phyloP scores from a whole-genome alignment of 2,113 vertebrate genomes.

The Solea solea region DNA sequence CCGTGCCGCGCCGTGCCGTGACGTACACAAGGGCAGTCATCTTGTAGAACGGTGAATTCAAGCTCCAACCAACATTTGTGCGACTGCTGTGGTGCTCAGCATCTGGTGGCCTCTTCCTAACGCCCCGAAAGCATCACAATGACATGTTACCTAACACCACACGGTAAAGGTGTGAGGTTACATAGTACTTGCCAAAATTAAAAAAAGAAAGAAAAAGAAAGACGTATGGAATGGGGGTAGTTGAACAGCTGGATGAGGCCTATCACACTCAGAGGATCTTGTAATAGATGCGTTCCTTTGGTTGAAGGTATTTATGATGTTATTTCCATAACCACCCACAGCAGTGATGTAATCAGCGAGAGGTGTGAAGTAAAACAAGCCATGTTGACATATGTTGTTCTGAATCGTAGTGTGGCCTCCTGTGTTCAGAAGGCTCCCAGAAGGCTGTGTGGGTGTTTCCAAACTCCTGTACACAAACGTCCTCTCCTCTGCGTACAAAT shows the following conservation, averaged over 20 bases:
- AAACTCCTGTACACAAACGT: background rate
- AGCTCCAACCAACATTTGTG: too few relatives aligned
- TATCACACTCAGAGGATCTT: constrained; percentile 14
- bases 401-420: background rate
- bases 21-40: too few relatives aligned
- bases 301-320: constrained; percentile 32
- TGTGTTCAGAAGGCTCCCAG: background rate
- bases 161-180: constrained; percentile 26
- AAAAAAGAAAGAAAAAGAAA: constrained; percentile 9
- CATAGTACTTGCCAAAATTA: constrained; percentile 38
- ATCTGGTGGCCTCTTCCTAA: constrained; percentile 4
- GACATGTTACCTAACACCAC: constrained; percentile 32
- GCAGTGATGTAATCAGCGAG: constrained; percentile 41
- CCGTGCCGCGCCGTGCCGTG: too few relatives aligned
- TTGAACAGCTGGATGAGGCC: constrained; percentile 31
- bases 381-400: background rate
- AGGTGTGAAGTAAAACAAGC: constrained; percentile 39
- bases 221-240: constrained; percentile 32
- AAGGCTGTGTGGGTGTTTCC: too few relatives aligned
- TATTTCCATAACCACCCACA: constrained; percentile 17
- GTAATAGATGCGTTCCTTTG: constrained; percentile 27
- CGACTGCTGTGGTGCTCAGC: background rate
- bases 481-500: too few relatives aligned
- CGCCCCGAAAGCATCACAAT: constrained; percentile 16
- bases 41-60: too few relatives aligned